phyloP scores from a whole-genome alignment of 2,113 vertebrate species.

The Limnothrissa miodon region DNA sequence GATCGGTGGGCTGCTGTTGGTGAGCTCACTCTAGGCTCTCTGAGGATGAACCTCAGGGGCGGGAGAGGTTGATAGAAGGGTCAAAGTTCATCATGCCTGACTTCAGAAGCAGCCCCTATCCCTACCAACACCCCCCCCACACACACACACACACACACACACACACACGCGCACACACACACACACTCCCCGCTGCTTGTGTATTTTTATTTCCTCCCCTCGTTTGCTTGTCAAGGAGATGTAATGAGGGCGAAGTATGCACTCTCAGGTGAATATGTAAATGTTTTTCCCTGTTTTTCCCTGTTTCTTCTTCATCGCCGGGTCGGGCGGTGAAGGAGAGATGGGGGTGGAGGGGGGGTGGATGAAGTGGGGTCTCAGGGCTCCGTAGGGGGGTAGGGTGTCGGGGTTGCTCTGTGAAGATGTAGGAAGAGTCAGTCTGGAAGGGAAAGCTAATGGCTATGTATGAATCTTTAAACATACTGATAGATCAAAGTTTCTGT shows the following conservation, averaged over 20 bases:
- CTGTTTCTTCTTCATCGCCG: background rate
- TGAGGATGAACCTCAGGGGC: background rate
- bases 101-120: background rate
- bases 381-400: no score
- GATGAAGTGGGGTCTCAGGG: background rate
- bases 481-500: conserved; percentile 33
- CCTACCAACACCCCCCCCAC: background rate
- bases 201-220: background rate
- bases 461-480: conserved; percentile 52
- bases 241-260: background rate
- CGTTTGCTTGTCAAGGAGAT: background rate
- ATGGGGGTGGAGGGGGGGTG: background rate
- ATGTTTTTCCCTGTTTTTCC: background rate
- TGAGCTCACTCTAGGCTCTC: background rate
- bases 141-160: background rate
- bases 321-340: background rate
- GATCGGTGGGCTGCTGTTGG: background rate
- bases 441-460: conserved; percentile 42
- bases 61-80: background rate
- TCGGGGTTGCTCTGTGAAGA: conserved; percentile 26
- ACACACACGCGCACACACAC: background rate
- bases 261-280: background rate
- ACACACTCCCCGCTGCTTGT: background rate
- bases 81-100: conserved; percentile 1
- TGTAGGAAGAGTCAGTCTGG: conserved; percentile 17